Percentiles rank a stretch among this genome's conserved stretches.
phyloP scores from a whole-genome alignment of 2,888 invertebrate species.

The Venustoraphidia nigricollis region DNA sequence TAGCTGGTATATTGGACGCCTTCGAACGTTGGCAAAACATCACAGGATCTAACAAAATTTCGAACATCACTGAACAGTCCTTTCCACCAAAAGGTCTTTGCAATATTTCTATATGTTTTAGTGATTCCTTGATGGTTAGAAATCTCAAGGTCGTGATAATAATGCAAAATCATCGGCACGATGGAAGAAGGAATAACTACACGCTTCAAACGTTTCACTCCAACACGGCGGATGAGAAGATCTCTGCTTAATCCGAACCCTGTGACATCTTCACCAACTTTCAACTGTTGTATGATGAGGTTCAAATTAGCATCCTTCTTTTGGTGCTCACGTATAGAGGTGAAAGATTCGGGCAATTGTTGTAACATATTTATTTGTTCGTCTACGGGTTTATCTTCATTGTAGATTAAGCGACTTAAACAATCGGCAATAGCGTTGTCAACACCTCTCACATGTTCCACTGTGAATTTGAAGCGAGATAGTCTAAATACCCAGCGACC shows the following conservation, averaged over 20 bases:
- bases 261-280: background rate
- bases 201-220: background rate
- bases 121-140: background rate
- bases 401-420: no score
- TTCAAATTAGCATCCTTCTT: background rate
- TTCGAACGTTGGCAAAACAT: no score
- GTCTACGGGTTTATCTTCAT: no score
- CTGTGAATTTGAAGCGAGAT: no score
- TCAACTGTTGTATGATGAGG: background rate
- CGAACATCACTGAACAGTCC: background rate
- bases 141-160: background rate
- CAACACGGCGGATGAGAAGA: background rate
- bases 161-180: background rate
- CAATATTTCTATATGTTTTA: background rate
- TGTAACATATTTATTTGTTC: no score
- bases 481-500: no score
- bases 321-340: background rate
- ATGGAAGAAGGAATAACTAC: background rate
- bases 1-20: no score
- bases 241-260: background rate
- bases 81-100: background rate
- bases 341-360: no score
- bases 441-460: no score
- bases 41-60: no score
- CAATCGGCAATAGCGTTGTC: no score